Conservation (phyloP, 2,888 invertebrate species). For the Melolontha melolontha region DNA sequence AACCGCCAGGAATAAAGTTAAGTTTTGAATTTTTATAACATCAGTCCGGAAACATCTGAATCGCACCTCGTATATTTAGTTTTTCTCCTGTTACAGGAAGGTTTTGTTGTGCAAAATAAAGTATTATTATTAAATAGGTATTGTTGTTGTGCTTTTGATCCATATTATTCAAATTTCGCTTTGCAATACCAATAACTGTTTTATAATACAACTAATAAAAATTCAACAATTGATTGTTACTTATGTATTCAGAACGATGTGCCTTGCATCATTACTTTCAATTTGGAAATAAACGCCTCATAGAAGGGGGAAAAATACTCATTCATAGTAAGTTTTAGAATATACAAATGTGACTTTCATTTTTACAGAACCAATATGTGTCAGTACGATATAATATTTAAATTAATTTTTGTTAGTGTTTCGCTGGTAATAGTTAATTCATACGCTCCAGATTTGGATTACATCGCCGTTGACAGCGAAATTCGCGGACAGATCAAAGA, state of each 20-base stretch:
- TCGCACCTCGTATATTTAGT: no score
- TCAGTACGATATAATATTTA: conserved; percentile 16
- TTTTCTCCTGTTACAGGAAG: no score
- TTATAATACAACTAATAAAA: conserved; percentile 15
- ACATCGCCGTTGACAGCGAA: conserved; percentile 44
- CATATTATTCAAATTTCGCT: no score
- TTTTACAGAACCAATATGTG: conserved; percentile 26
- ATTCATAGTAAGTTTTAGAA: conserved; percentile 6
- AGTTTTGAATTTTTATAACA: no score
- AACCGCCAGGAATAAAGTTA: no score
- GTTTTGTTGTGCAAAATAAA: no score
- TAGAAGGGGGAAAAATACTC: conserved; percentile 27
- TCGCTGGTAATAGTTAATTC: not conserved
- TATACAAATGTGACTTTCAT: not conserved
- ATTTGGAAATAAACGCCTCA: conserved; percentile 19
- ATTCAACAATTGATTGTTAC: conserved; percentile 6
- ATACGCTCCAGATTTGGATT: conserved; percentile 18
- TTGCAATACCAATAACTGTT: no score
- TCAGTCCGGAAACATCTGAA: no score
- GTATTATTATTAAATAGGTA: no score
- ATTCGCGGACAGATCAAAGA: conserved; percentile 40
- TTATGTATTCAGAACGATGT: conserved; percentile 21
- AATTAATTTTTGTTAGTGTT: not conserved
- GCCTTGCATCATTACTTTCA: conserved; percentile 20
- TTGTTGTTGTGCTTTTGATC: no score